Conservation (phyloP, 2,888 invertebrate species). For the Tenthredo mesomela region DNA sequence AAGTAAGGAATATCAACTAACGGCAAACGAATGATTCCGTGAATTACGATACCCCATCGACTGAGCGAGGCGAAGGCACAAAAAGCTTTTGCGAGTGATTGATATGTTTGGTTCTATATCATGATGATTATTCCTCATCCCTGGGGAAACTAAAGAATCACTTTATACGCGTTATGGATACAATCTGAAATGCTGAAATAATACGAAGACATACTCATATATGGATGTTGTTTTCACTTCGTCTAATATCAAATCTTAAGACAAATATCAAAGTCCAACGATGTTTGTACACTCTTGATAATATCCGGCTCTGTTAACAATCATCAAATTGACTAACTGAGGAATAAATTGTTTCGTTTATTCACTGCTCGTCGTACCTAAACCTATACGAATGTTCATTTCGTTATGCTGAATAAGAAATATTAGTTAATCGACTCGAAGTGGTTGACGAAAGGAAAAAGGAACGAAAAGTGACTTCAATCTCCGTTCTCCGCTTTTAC, state of each 20-base stretch:
- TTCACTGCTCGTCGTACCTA: background rate
- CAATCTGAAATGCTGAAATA: conserved; percentile 12
- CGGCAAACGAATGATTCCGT: conserved; percentile 38
- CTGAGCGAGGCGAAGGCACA: background rate
- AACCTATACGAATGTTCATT: background rate
- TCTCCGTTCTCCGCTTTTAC: background rate
- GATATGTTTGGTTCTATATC: conserved; percentile 50
- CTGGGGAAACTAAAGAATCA: background rate
- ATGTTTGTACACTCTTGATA: background rate
- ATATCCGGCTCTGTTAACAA: background rate
- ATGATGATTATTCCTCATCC: background rate
- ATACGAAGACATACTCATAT: background rate
- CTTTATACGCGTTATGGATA: background rate
- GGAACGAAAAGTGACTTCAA: background rate
- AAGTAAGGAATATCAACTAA: background rate
- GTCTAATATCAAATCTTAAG: background rate
- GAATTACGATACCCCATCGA: conserved; percentile 22
- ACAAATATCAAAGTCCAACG: background rate
- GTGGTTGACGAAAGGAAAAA: background rate
- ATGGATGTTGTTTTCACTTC: background rate
- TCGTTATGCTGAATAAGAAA: conserved; percentile 1
- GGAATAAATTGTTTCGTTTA: background rate
- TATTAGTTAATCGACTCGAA: conserved; percentile 18
- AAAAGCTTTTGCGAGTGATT: conserved; percentile 52
- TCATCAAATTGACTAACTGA: background rate